Conservation (phyloP, 2,888 invertebrate genomes). For the Caenorhabditis japonica region DNA sequence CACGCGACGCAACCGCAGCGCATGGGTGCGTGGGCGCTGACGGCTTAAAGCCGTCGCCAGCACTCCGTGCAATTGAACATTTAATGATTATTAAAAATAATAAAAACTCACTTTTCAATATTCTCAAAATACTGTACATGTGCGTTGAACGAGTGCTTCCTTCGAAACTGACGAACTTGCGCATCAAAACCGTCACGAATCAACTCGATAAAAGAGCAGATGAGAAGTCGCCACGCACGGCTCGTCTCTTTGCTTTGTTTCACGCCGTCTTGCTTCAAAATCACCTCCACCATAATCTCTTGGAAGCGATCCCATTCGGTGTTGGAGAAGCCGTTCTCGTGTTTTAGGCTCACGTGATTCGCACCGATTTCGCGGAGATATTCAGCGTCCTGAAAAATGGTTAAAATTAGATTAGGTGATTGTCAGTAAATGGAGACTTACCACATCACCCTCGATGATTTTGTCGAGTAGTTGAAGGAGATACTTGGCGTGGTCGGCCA, state of each 20-base stretch:
- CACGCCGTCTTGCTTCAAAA: slow-evolving; percentile 74
- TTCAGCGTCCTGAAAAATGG: slow-evolving; percentile 50
- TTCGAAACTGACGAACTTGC: slow-evolving; percentile 56
- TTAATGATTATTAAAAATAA: neutral
- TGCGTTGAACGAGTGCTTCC: slow-evolving; percentile 66
- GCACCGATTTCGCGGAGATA: slow-evolving; percentile 59
- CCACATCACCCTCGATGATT: slow-evolving; percentile 69
- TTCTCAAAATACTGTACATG: slow-evolving; percentile 65
- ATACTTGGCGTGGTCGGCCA: slow-evolving; percentile 69
- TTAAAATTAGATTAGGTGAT: neutral
- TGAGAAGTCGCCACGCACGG: slow-evolving; percentile 71
- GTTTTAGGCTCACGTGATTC: slow-evolving; percentile 55
- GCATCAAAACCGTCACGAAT: slow-evolving; percentile 71
- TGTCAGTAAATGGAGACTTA: slow-evolving; percentile 9
- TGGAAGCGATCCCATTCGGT: slow-evolving; percentile 60
- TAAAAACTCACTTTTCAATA: slow-evolving; percentile 49
- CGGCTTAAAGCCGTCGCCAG: too few species aligned
- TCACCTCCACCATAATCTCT: slow-evolving; percentile 67
- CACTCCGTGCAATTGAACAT: too few species aligned
- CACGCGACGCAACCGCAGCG: too few species aligned
- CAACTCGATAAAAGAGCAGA: slow-evolving; percentile 70
- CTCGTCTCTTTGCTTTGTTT: slow-evolving; percentile 74
- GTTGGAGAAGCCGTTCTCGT: slow-evolving; percentile 53
- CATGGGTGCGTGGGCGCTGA: too few species aligned
- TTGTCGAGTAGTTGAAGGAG: slow-evolving; percentile 66